Base-by-base conservation (phyloP, 2,797 vertebrate species). In the Chaetophractus vellerosus region DNA sequence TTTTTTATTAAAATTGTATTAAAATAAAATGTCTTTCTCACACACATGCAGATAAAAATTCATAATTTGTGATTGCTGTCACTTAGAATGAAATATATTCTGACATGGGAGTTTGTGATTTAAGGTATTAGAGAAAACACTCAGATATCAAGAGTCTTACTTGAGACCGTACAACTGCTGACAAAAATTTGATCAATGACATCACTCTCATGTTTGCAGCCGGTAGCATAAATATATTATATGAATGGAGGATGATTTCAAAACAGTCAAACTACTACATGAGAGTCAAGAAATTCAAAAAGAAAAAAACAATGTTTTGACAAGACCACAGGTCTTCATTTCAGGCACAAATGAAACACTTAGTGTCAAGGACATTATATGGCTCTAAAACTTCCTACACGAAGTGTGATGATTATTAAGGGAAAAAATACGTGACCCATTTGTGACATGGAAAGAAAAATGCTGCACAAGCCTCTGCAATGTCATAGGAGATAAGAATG, bases 321-420 rank as follows among this genome's bases (percentile, higher is more conserved):
- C 61, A 64, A 50, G 91, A 91, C 59, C 6, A 12, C 5, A 19
- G 61, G 55, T 76, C 71, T 83, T 26, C 24, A 31, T 86, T 86
- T 80, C 68, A 80, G 86, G 50, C 48, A 24, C 52, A 95, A 96
- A 92, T 88, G 78, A 94, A 92, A 14, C 89, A 86, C 61, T 91
- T 75, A 61, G 33, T 74, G 9, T 61, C 48, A 84, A 91, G 82
- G 85, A 88, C 55, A 64, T 72, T 33, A 59, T 15, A 21, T 79
- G 76, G 50, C 87, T 78, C 3, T 33, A 90, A 82, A 80, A 31
- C 24, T 91, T 28, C 33, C 41, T 91, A 95, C 66, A 57, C 84
- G 50, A 92, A 94, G 66, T 66, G 24, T 72, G 94, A 69, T 63
- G 15, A 0, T 87, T 91, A 83, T 76, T 88, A 84, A 19, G 83